Evolutionary conservation across 2,888 invertebrate genomes (phyloP), one percentile per base, ranked within the genome.

Genomic region (Chrysina gloriosa): DNA sequence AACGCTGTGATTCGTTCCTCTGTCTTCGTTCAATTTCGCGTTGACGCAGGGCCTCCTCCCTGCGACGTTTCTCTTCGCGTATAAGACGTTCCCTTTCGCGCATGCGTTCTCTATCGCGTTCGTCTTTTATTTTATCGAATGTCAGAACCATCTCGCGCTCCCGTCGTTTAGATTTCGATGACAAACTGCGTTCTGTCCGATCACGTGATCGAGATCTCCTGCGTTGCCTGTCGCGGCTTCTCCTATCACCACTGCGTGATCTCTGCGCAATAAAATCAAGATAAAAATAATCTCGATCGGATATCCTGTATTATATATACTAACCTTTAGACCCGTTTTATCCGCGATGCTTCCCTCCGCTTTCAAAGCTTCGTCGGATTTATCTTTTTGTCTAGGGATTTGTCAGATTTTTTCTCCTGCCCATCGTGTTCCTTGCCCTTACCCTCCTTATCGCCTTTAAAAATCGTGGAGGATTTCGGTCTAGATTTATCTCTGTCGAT

Each of bases 1-100:
- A 86, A 61, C 94, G 89, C 47, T 91, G 88, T 34, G 95, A 93
- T 84, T 97, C 96, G 79, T 92, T 92, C 2, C 94, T 89, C 80
- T 96, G 94, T 6, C 92, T 87, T 2, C 94, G 86, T 78, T 96
- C 94, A 7, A 92, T 88, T 78, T 94, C 94, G 3, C 92, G 87
- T 74, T 93, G 90, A 23, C 92, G 88, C 45, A 91, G 88, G 74
- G 91, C 89, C 76, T 94, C 93, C 74, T 93, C 91, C 61, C 93
- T 89, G 29, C 94, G 86, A 16, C 95, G 88, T 78, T 94, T 93
- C 76, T 94, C 92, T 78, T 95, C 94, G 23, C 95, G 88, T 61
- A 91, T 83, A 65, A 90, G 87, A 21, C 95, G 88, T 73, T 94
- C 92, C 2, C 92, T 88, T 76, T 95, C 92, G 45, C 95, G 88